Percentiles rank a stretch among this genome's conserved stretches.
These are phyloP conservation scores for Drosophila atripex DNA, from an alignment of 2,888 invertebrate species.

Conservation along the genomic window DNA sequence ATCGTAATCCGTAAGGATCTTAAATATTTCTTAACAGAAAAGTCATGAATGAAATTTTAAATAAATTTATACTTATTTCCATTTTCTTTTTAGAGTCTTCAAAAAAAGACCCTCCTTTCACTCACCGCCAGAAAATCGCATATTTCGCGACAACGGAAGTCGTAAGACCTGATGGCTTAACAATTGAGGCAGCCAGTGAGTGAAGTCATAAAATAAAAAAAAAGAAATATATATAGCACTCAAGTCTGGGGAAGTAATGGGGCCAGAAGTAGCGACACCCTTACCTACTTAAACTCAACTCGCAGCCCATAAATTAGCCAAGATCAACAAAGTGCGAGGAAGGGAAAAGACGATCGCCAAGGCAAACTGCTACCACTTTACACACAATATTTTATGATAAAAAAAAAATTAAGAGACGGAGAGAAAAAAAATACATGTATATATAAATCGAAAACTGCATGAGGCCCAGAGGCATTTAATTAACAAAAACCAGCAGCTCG, in stretches of 20 bases:
- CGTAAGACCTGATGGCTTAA: constrained; percentile 48
- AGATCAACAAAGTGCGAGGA: constrained; percentile 34
- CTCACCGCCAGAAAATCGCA: not conserved
- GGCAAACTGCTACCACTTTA: constrained; percentile 48
- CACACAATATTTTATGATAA: constrained; percentile 5
- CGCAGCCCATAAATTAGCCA: constrained; percentile 55
- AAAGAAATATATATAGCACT: constrained; percentile 47
- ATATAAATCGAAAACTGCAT: constrained; percentile 48
- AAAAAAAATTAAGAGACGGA: not conserved
- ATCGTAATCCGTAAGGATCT: constrained; percentile 6
- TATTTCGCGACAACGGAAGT: constrained; percentile 57
- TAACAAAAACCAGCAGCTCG: constrained; percentile 62
- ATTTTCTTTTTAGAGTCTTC: not conserved
- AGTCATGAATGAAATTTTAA: not conserved
- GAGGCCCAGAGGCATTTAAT: constrained; percentile 64
- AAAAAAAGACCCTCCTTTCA: constrained; percentile 11
- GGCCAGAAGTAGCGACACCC: constrained; percentile 19
- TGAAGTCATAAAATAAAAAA: constrained; percentile 18
- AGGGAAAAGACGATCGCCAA: constrained; percentile 28
- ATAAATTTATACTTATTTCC: not conserved
- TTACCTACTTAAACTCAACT: constrained; percentile 45
- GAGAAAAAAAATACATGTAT: constrained; percentile 9
- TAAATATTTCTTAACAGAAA: not conserved
- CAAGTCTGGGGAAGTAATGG: constrained; percentile 31
- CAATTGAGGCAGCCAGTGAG: constrained; percentile 30